A percentile compares a stretch with the other conserved stretches of the same genome.
These are phyloP conservation scores for Hypomesus transpacificus DNA, from an alignment of 2,113 vertebrate genomes.

Conservation along the genomic window DNA sequence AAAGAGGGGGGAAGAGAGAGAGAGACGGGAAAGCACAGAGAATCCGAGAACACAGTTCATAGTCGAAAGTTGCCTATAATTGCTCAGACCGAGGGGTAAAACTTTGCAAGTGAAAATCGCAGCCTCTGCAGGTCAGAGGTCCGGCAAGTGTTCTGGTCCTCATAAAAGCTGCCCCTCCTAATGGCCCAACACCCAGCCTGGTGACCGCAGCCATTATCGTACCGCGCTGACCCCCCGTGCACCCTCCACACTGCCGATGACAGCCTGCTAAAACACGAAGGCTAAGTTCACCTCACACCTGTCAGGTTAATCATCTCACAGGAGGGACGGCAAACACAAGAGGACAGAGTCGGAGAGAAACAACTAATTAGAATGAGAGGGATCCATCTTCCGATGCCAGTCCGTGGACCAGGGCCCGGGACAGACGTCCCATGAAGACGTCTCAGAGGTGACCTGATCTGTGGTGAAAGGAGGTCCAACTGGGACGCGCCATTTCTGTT, in stretches of 20 bases:
- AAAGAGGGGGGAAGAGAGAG: neutral
- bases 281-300: slow-evolving; percentile 50
- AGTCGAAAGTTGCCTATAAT: slow-evolving; percentile 51
- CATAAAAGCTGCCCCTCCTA: slow-evolving; percentile 54
- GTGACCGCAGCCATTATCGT: slow-evolving; percentile 51
- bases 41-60: slow-evolving; percentile 44
- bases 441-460: neutral
- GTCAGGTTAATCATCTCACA: slow-evolving; percentile 60
- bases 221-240: slow-evolving; percentile 49
- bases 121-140: slow-evolving; percentile 52
- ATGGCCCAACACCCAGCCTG: slow-evolving; percentile 55
- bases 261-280: slow-evolving; percentile 52
- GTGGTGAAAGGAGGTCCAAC: neutral
- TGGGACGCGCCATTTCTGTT: neutral
- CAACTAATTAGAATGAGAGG: slow-evolving; percentile 30
- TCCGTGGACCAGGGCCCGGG: no score
- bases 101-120: slow-evolving; percentile 60
- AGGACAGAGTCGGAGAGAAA: slow-evolving; percentile 6
- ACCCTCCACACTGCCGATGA: slow-evolving; percentile 38
- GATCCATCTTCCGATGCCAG: no score
- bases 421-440: neutral
- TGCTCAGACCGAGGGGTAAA: slow-evolving; percentile 50
- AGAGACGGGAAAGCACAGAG: neutral
- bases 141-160: slow-evolving; percentile 53
- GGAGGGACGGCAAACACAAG: neutral